Base-by-base conservation (phyloP, 2,113 vertebrate genomes). In the Oreotrochilus melanogaster region DNA sequence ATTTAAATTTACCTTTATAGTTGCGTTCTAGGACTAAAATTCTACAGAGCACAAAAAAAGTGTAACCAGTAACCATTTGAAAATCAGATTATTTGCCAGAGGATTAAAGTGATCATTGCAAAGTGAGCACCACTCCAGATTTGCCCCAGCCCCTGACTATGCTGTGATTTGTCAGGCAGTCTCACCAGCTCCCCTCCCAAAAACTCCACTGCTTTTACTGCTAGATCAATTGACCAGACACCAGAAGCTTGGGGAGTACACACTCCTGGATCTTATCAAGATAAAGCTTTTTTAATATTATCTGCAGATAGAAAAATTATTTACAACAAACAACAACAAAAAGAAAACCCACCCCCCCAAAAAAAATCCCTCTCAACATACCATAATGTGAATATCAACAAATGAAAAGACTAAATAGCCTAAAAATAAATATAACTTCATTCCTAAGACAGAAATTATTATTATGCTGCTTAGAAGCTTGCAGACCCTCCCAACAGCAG, bases 1-100 rank as follows among this genome's bases (percentile, higher is more conserved):
- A 75, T 78, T 89, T 78, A 96, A 94, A 93, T 74, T 35, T 67
- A 97, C 86, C 71, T 83, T 48, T 94, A 88, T 28, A 91, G 81
- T 87, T 91, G 78, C 60, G 72, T 79, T 90, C 76, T 81, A 81
- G 64, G 61, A 84, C 78, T 95, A 87, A 66, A 95, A 76, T 86
- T 94, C 37, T 82, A 69, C 31, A 89, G 19, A 43, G 7, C 53
- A 42, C 53, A 42, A n/a, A 66, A 83, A 61, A 37, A 48, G 9
- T 3, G 9, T 30, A 50, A 76, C 2, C 30, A 53, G 67, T 23
- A 47, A 78, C 19, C 22, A 19, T 60, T 31, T 10, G 23, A 53
- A 86, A 56, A 45, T 5, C 23, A 18, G 4, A 19, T 11, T 70
- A 35, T 60, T 39, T 64, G 30, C 62, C 51, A 56, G 6, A 27